Base-by-base conservation (phyloP, 2,888 invertebrate genomes). In the Chelonus formosanus region DNA sequence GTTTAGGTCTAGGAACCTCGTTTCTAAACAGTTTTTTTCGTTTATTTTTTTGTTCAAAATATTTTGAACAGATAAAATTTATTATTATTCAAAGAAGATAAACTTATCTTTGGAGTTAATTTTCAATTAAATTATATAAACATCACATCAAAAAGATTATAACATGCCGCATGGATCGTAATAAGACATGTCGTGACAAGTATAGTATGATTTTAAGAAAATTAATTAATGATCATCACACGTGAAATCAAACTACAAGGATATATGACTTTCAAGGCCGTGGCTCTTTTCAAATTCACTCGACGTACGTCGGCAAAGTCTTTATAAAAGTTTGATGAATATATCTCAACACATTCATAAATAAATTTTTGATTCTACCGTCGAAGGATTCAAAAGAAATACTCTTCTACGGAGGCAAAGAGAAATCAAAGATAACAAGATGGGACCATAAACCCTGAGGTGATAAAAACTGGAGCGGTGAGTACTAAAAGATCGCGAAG, bases 391-490 rank as follows among this genome's bases (percentile, higher is more conserved):
- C 44, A 34, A 40, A 36, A 7, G 40, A 7, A 55, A 10, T 5
- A 35, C 35, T 55, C 20, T 10, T 40, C 20, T 20, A 20, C 20
- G 20, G 20, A 56, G n/a, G n/a, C 31, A 10, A 40, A 40, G 40
- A 40, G 40, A 40, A 40, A 47, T 57, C 1, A 10, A 32, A 31
- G n/a, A 45, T 57, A 57, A 8, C 8, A 34, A 47, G 4, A 6
- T 43, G 35, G 31, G n/a, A 8, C 20, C 34, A 10, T 5, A 47
- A 32, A 32, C 7, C 59, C 8, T 8, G 59, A 59, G 50, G 50
- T 59, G 50, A 59, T 59, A 59, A 59, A 59, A 59, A 59, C 48
- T 59, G 40, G 59, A 50, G 50, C 59, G 31, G 43, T 47, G 31
- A 59, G 50, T 59, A 50, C 47, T 36, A 48, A 50, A 34, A 52